Evolutionary conservation across 2,113 vertebrate genomes (phyloP).

Genomic region (Carettochelys insculpta): DNA sequence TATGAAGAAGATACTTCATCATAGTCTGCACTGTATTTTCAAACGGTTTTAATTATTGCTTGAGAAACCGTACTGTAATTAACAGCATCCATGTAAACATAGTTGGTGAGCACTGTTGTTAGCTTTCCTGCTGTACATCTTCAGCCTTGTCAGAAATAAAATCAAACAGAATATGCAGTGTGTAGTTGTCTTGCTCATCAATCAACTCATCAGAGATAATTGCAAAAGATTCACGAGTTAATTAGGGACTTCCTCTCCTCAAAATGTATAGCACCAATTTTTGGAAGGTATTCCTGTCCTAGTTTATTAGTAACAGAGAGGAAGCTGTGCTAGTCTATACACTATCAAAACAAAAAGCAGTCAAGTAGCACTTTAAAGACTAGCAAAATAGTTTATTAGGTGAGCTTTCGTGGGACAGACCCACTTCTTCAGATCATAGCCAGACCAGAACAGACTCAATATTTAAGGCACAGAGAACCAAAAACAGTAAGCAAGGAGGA

Average conservation of each 20-base stretch:
- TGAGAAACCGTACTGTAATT: background rate
- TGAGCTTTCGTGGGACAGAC: too few species aligned
- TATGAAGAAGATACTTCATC: background rate
- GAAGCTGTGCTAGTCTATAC: too few species aligned
- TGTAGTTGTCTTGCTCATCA: background rate
- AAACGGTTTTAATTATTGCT: too few species aligned
- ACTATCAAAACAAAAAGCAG: too few species aligned
- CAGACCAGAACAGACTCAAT: too few species aligned
- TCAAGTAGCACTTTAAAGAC: too few species aligned
- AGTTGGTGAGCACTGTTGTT: background rate
- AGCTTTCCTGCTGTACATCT: background rate
- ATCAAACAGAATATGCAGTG: background rate
- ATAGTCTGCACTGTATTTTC: too few species aligned
- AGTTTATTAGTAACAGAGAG: too few species aligned
- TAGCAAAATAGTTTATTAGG: too few species aligned
- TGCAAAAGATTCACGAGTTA: background rate
- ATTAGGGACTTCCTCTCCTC: background rate
- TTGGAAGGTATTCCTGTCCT: background rate
- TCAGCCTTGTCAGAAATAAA: background rate
- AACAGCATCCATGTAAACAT: background rate
- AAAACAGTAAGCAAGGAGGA: too few species aligned
- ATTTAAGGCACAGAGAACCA: too few species aligned
- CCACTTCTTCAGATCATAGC: too few species aligned
- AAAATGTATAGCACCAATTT: background rate
- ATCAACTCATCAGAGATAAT: background rate